Evolutionary conservation across 2,113 vertebrate species (phyloP).

Genomic region (Calcarius ornatus): DNA sequence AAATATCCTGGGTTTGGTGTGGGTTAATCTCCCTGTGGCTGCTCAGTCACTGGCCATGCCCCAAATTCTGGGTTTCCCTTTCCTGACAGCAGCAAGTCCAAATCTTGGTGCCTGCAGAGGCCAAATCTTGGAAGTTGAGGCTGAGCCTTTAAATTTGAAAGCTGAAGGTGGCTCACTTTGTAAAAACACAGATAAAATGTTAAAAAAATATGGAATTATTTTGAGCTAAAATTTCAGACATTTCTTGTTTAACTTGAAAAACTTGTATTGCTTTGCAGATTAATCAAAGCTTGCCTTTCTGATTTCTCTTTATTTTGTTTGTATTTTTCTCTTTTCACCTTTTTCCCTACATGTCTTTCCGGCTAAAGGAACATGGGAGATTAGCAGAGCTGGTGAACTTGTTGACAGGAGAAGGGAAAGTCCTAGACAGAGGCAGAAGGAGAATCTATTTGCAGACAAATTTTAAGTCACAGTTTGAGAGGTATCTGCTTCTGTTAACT

Average conservation of each 20-base stretch:
- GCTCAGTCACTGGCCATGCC: background rate
- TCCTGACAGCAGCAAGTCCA: background rate
- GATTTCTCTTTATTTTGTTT: accelerated
- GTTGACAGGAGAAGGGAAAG: background rate
- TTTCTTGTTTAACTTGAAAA: background rate
- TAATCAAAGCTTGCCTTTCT: background rate
- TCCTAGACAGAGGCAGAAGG: background rate
- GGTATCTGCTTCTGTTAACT: background rate
- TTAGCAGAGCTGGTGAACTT: background rate
- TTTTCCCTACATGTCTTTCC: accelerated
- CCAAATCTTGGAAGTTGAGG: background rate
- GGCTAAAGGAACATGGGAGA: background rate
- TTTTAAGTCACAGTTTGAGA: background rate
- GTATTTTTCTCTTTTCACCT: accelerated
- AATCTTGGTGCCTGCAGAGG: background rate
- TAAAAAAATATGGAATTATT: background rate
- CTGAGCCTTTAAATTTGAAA: background rate
- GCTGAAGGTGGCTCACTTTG: background rate
- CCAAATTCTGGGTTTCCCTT: background rate
- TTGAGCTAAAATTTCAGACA: background rate
- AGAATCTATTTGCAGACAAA: background rate
- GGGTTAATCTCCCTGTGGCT: background rate
- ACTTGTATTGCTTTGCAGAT: background rate
- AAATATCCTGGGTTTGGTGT: background rate
- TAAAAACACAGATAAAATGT: background rate